phyloP scores from a whole-genome alignment of 2,113 vertebrate genomes.

The Fulmarus glacialis region DNA sequence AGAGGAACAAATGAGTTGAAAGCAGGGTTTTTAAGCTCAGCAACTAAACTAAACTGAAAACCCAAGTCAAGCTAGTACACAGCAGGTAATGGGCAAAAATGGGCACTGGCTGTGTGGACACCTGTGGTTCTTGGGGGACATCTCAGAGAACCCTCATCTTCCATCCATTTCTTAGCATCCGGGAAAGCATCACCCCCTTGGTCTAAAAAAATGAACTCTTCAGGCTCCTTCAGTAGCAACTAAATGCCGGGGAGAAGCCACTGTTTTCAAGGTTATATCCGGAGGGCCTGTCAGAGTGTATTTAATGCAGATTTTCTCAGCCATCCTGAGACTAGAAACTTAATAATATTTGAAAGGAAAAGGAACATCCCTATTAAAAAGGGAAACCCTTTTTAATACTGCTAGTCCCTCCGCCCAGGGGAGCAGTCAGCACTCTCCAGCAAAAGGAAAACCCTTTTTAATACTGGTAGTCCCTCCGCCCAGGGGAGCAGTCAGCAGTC shows the following conservation, averaged over 20 bases:
- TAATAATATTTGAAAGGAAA: not conserved
- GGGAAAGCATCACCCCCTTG: not conserved
- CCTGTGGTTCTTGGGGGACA: not conserved
- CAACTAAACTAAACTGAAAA: not conserved
- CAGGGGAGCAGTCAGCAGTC: not conserved
- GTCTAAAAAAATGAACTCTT: not conserved
- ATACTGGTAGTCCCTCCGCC: not conserved
- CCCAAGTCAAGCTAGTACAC: not conserved
- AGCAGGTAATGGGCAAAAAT: not conserved
- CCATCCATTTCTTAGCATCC: not conserved
- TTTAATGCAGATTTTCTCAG: not conserved
- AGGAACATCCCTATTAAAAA: not conserved
- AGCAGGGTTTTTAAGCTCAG: not conserved
- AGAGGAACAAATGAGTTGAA: not conserved
- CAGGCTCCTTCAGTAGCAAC: not conserved
- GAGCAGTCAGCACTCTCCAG: too few relatives aligned
- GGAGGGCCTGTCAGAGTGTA: not conserved
- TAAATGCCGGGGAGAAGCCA: not conserved
- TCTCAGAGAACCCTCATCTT: not conserved
- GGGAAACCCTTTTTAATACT: not conserved
- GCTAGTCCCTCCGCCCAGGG: not conserved
- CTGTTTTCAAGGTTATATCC: not conserved
- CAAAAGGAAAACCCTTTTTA: not conserved
- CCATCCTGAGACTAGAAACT: not conserved
- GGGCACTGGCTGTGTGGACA: fast-evolving